Evolutionary conservation across 2,888 invertebrate genomes (phyloP).

Genomic region (Mylabris sibirica): DNA sequence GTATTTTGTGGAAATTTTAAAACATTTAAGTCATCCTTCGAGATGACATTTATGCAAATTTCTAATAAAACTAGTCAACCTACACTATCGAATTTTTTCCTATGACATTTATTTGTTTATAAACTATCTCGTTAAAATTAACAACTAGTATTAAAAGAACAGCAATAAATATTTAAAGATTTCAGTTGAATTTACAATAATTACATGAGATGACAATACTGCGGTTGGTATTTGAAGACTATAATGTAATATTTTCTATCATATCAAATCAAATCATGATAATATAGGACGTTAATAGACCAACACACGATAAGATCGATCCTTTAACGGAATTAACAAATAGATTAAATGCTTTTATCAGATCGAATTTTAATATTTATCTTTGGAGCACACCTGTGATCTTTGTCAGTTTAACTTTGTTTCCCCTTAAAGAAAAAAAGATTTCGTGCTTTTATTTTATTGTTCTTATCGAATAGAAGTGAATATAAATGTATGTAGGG

Average conservation of each 20-base stretch:
- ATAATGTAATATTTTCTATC: background rate
- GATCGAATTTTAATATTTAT: slow-evolving; percentile 17
- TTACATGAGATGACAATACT: background rate
- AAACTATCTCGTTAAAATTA: background rate
- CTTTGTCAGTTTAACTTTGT: background rate
- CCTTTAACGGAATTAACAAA: slow-evolving; percentile 22
- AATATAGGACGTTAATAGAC: slow-evolving; percentile 26
- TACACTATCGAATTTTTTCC: background rate
- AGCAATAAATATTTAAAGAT: background rate
- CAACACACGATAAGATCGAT: slow-evolving; percentile 24
- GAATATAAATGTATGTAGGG: background rate
- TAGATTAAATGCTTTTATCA: slow-evolving; percentile 21
- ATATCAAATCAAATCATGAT: slow-evolving; percentile 2
- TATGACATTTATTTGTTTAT: background rate
- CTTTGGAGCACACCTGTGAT: slow-evolving; percentile 3
- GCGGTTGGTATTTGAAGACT: background rate
- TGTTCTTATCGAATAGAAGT: background rate
- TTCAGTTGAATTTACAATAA: background rate
- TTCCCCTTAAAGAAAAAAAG: background rate
- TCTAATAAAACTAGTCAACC: background rate
- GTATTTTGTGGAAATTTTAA: slow-evolving; percentile 2
- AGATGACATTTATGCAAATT: background rate
- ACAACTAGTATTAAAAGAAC: background rate
- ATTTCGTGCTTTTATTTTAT: background rate
- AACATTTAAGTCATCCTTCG: background rate